Conservation (phyloP, 2,797 vertebrate genomes). For the Cryptoblepharus egeriae region DNA sequence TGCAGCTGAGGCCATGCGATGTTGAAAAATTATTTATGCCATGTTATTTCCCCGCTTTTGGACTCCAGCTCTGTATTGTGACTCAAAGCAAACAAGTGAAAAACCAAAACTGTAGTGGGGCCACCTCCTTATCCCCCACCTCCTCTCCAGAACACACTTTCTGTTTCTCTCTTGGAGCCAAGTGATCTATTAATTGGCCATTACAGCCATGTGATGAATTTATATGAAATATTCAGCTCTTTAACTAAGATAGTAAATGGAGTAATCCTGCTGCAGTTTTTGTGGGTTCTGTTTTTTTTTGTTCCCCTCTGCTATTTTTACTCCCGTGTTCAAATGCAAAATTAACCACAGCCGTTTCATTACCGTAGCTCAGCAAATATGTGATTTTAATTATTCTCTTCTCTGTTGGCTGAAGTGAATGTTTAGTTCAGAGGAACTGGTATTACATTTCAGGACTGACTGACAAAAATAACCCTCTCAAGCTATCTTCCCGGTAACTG, state of each 20-base stretch:
- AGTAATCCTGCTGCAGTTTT: slow-evolving; percentile 55
- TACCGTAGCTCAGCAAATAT: slow-evolving; percentile 31
- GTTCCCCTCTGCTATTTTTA: slow-evolving; percentile 49
- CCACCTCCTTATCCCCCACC: slow-evolving; percentile 40
- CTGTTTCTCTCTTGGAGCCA: slow-evolving; percentile 62
- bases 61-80: slow-evolving; percentile 75
- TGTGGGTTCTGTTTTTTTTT: slow-evolving; percentile 13
- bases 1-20: slow-evolving; percentile 85
- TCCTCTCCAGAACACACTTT: slow-evolving; percentile 56
- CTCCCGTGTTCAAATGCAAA: slow-evolving; percentile 47
- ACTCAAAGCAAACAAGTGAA: slow-evolving; percentile 68
- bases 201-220: slow-evolving; percentile 61
- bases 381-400: slow-evolving; percentile 49
- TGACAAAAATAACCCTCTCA: slow-evolving; percentile 40
- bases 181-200: slow-evolving; percentile 70
- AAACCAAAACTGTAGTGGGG: slow-evolving; percentile 59
- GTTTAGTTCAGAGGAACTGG: slow-evolving; percentile 33
- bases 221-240: slow-evolving; percentile 72
- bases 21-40: slow-evolving; percentile 85
- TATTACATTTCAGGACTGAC: slow-evolving; percentile 24
- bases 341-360: slow-evolving; percentile 47
- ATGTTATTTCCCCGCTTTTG: slow-evolving; percentile 79
- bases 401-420: slow-evolving; percentile 46
- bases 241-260: slow-evolving; percentile 71
- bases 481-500: slow-evolving; percentile 47